These are phyloP conservation scores for Rhynchomys soricoides DNA, from an alignment of 2,113 vertebrate genomes.

Conservation along the genomic window DNA sequence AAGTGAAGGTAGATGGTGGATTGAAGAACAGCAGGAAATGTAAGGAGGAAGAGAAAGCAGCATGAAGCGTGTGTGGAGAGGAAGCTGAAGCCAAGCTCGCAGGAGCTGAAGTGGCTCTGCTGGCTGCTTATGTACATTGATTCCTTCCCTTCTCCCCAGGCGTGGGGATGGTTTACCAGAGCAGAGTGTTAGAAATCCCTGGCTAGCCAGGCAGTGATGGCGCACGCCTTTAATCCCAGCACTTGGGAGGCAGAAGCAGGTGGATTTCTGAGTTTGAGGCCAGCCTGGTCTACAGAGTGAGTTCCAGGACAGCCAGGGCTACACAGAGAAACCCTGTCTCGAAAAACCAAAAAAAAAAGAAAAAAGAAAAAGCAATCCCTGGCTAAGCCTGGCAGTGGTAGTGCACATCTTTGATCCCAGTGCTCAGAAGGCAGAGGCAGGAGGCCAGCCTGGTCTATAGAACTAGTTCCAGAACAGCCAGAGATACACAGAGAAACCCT, in stretches of 20 bases:
- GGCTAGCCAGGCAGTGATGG: not conserved
- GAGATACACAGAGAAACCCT: not conserved
- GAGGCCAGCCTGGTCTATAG: not conserved
- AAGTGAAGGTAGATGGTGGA: not conserved
- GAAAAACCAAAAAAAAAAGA: too few relatives aligned
- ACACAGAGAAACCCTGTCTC: not conserved
- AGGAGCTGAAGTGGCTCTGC: not conserved
- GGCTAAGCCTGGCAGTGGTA: not conserved
- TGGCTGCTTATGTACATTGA: fast-evolving
- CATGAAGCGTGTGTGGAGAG: fast-evolving
- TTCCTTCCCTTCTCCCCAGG: not conserved
- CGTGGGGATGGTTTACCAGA: not conserved
- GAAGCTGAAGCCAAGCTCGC: not conserved
- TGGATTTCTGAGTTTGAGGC: too few relatives aligned
- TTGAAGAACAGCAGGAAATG: not conserved
- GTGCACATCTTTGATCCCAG: not conserved
- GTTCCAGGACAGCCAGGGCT: not conserved
- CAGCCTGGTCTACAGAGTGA: not conserved
- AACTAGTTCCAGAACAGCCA: not conserved
- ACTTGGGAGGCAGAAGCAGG: not conserved
- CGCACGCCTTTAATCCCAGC: not conserved
- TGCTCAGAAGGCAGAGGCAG: not conserved
- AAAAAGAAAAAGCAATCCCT: too few relatives aligned
- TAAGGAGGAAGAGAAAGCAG: not conserved
- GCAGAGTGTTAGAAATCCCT: not conserved